A percentile compares a stretch with the other conserved stretches of the same genome.
Evolutionary conservation across 2,113 vertebrate genomes (phyloP).

Genomic region (Globicephala melas): DNA sequence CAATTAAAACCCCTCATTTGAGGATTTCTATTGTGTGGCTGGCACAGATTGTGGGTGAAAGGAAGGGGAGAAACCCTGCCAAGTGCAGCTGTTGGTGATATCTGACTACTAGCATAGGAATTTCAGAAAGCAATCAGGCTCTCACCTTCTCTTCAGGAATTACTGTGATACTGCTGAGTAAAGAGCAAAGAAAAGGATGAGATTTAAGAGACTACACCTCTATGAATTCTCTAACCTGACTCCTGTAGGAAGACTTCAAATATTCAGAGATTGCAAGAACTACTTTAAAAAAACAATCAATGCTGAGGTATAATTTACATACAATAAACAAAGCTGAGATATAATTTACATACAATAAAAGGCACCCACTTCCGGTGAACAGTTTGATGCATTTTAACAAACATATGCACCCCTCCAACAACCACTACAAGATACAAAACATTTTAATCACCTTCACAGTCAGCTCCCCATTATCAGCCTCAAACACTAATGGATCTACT

Average conservation of each 20-base stretch:
- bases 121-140: neutral
- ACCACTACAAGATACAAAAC: neutral
- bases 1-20: neutral
- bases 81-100: neutral
- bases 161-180: neutral
- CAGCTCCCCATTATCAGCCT: neutral
- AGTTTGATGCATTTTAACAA: neutral
- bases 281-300: conserved; percentile 2
- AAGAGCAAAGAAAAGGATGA: neutral
- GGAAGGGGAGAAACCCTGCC: neutral
- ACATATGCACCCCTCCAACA: neutral
- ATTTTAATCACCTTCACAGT: neutral
- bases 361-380: neutral
- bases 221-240: neutral
- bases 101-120: neutral
- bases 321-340: neutral
- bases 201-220: neutral
- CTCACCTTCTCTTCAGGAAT: neutral
- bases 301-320: neutral
- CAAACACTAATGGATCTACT: neutral
- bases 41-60: neutral
- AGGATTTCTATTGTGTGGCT: neutral
- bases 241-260: neutral
- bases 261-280: neutral
- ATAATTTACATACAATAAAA: neutral